These are phyloP conservation scores for Carcina quercana DNA, from an alignment of 2,888 invertebrate species.

Conservation along the genomic window DNA sequence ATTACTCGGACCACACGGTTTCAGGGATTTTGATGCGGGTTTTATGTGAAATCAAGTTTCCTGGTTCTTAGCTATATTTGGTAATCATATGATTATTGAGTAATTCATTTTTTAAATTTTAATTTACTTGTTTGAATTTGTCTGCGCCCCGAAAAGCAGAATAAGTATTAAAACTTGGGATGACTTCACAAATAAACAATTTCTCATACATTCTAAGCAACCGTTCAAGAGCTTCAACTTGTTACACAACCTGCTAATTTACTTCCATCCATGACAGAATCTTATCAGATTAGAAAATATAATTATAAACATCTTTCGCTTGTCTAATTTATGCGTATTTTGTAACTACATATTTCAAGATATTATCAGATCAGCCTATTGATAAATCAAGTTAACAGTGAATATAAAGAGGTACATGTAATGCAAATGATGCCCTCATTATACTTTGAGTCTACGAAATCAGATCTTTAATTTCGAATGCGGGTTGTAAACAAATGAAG, in stretches of 20 bases:
- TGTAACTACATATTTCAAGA: constrained; percentile 31
- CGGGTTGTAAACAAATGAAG: constrained; percentile 45
- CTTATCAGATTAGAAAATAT: constrained; percentile 27
- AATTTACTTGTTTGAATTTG: too few relatives aligned
- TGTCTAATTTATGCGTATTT: constrained; percentile 22
- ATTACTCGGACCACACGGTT: too few relatives aligned
- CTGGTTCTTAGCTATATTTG: too few relatives aligned
- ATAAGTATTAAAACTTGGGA: too few relatives aligned
- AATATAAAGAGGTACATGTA: constrained; percentile 28
- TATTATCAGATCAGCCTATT: constrained; percentile 32
- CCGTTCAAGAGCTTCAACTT: too few relatives aligned
- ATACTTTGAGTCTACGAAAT: constrained; percentile 32
- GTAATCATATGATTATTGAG: too few relatives aligned
- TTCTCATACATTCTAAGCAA: too few relatives aligned
- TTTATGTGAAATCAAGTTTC: too few relatives aligned
- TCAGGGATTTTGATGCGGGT: too few relatives aligned
- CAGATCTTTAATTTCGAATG: constrained; percentile 43
- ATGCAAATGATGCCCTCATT: constrained; percentile 32
- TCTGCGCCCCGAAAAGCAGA: too few relatives aligned
- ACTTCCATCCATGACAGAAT: constrained; percentile 24
- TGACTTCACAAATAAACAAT: too few relatives aligned
- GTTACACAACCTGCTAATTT: constrained; percentile 24
- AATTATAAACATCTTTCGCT: constrained; percentile 20
- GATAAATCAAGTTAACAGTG: constrained; percentile 35
- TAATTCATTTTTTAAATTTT: too few relatives aligned